Evolutionary conservation across 2,113 vertebrate species (phyloP), one percentile per base, ranked within the genome.

Genomic region (Chloropsis hardwickii): DNA sequence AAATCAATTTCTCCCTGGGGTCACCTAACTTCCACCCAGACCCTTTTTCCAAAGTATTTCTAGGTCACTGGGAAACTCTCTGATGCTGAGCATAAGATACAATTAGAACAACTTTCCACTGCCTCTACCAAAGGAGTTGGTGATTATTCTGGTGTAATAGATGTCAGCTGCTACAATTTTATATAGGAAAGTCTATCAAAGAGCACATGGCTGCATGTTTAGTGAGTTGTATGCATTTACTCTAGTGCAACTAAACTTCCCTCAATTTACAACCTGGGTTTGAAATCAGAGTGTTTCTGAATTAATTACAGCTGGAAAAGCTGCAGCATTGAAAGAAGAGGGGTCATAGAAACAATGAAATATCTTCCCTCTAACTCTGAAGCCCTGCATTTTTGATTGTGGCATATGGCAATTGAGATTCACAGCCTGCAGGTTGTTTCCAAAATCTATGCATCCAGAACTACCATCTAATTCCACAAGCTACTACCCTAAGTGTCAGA

Each of bases 1-100:
- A 97, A 97, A 71, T 67, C 51, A 90, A 1, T 88, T 93, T 96
- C 45, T 95, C 67, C n/a, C 72, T 60, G 37, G 65, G 48, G 82
- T 90, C 76, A 88, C 76, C 72, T 86, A 93, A 93, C 35, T 92
- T 95, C 81, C 54, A 92, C 33, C 10, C 62, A 87, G 84, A 92
- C 58, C 77, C 78, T 82, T 82, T 79, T 95, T 92, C 56, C 51
- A 84, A 87, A 86, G 18, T 81, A 53, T 76, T 86, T 92, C 81
- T 89, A 50, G 40, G n/a, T 86, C 24, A 73, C 70, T 82, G 37
- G 27, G 54, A 92, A 88, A 91, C 23, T 40, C 7, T 57, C 60
- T 69, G 76, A 80, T 70, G 37, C 54, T 50, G 29, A 80, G 14
- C 24, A 62, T 37, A n/a, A 67, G 72, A 54, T 23, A 71, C 13